Evolutionary conservation across 37 sponge, comb jelly and placozoan species (phyloP).

Genomic region (Haliclona indistincta): DNA sequence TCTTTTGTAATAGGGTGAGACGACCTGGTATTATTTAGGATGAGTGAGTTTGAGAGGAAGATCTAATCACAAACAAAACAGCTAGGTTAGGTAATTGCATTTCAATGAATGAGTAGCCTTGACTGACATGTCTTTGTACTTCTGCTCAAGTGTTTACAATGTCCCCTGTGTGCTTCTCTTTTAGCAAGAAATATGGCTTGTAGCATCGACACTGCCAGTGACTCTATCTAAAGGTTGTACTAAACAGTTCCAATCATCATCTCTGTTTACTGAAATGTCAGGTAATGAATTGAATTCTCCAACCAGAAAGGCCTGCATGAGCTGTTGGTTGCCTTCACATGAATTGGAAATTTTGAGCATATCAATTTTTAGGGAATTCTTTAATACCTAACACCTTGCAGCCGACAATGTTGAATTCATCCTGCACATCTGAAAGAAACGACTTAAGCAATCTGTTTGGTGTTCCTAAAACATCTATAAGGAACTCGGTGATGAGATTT

Average conservation of each 20-base stretch:
- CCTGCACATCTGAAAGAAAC: background rate
- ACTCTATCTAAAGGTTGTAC: background rate
- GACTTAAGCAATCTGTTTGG: slow-evolving; percentile 9
- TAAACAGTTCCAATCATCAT: slow-evolving; percentile 5
- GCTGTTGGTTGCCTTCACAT: background rate
- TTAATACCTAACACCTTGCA: slow-evolving; percentile 4
- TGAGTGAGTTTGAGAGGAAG: no score
- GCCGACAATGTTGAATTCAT: background rate
- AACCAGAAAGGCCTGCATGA: background rate
- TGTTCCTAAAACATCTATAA: slow-evolving; percentile 6
- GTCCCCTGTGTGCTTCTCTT: slow-evolving; percentile 26
- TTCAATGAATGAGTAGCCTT: no score
- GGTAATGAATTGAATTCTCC: background rate
- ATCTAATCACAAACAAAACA: no score
- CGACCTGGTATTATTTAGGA: no score
- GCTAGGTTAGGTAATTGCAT: no score
- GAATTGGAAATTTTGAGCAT: background rate
- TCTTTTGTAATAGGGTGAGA: no score
- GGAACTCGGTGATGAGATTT: background rate
- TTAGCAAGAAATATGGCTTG: slow-evolving; percentile 7
- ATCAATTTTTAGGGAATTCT: background rate
- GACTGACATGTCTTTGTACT: background rate
- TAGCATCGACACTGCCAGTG: background rate
- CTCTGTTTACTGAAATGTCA: background rate
- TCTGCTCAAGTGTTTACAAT: slow-evolving; percentile 8